Evolutionary conservation across 1,140 invertebrate genomes (phyloP), one percentile per base, ranked within the genome.

Genomic region (Mamestra configurata): DNA sequence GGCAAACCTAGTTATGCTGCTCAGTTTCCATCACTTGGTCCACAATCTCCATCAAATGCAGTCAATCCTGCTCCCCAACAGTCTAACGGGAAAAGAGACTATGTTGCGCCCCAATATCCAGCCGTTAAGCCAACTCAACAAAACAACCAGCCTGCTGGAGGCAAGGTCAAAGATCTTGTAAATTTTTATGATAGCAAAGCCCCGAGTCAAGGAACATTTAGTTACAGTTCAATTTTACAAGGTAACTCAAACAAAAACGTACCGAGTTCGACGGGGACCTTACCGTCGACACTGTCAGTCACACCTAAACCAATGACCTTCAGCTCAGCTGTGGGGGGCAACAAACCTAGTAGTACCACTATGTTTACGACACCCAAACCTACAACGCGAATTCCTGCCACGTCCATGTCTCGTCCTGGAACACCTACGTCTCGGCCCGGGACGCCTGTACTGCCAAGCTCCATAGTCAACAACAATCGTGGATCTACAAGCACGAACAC

Each of bases 81-180:
- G 5, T 31, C 77, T 20, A 53, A 37, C 22, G 71, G 73, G 0
- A 82, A 77, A 80, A 70, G 84, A 40, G 84, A 86, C 40, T 86
- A 83, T 35, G 83, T 86, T 22, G 78, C 83, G 27, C 85, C 85
- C 37, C 79, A 80, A 77, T 81, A 49, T 51, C 40, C 84, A 76
- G 82, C 84, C 7, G 15, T 55, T 3, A 66, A 77, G 10, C 61
- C 75, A 15, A 43, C 18, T 1, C 57, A 51, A 64, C 73, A 27
- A 66, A 76, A 37, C 11, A 77, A 51, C 43, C 57, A 31, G n/a
- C 79, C 85, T 24, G 51, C 82, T 31, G 57, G 82, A 5, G 91
- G 91, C 55, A 92, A 93, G 84, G 92, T 95, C 4, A 92, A 94
- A 82, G 92, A 93, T 83, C 80, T 95, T 7, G 80, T 95, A 18